Evolutionary conservation across 2,797 vertebrate genomes (phyloP), one percentile per base, ranked within the genome.

Genomic region (Amniataba percoides): DNA sequence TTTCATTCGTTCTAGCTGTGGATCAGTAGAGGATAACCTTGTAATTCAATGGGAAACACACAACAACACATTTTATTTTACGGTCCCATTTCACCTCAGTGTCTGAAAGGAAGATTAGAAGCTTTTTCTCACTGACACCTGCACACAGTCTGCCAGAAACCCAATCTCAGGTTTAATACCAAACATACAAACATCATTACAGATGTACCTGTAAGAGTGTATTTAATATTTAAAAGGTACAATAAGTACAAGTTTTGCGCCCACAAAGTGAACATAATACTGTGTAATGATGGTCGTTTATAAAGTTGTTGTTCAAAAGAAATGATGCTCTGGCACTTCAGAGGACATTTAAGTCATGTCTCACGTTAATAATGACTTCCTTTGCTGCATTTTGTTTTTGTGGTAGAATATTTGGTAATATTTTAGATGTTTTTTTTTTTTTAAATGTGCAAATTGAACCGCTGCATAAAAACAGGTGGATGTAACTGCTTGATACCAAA

Each of bases 101-200:
- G 34, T 75, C 59, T 49, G 23, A 68, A 34, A 52, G 31, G 15
- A 82, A 75, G 63, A 78, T 66, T 60, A 49, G 2, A 67, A 31
- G 12, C 21, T 48, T 7, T 34, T 80, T 72, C 39, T 68, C 53
- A 31, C 18, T 19, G 45, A 55, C 46, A 8, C 45, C 39, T 49
- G 11, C 40, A 18, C 12, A 12, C 11, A 14, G 49, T 21, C 21
- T 48, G 62, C 39, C 36, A 55, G 34, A 48, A 75, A 45, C 53
- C 15, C 39, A 48, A 59, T 49, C 3, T 52, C 25, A 55, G n/a
- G 1, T 57, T 27, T 27, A 27, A 27, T 62, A 48, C 27, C 58
- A 69, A 48, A 77, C 60, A 62, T 15, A 40, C 27, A 68, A 19
- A 63, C 1, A 42, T 46, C 31, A n/a, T 25, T 14, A 53, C 34